Base-by-base conservation (phyloP, 2,888 invertebrate species). In the Mimas tiliae region DNA sequence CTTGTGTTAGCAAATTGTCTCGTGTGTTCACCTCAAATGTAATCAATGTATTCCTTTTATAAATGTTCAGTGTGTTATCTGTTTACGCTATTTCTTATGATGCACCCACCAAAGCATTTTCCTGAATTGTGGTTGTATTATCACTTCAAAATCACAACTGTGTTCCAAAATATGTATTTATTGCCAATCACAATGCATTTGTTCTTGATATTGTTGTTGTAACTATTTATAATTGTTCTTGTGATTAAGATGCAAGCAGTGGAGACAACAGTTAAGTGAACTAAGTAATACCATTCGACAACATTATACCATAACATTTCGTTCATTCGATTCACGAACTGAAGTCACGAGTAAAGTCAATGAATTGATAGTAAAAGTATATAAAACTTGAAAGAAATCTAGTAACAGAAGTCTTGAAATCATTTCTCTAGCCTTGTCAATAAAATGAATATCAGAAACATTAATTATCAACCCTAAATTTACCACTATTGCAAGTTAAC, bases 11-110 rank as follows among this genome's bases (percentile, higher is more conserved):
- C 58, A 58, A 58, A 58, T 42, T 58, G 58, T 58, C 58, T 42
- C 58, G 42, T 58, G 38, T 58, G 12, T 58, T 58, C 58, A 58
- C 58, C 58, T 51, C 64, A n/a, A 64, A 64, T 16, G 7, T 34
- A 33, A 34, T 58, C 7, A 58, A 12, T 58, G 58, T 58, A 16
- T 58, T 12, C 42, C 58, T 19, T 55, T 55, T 58, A 16, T 12
- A 11, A 9, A 58, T 38, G 38, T 38, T 19, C 38, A 58, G 38
- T 58, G 42, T 38, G 12, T 34, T n/a, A 19, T 47, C 16, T 65
- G 55, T 48, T 19, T 48, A 45, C 11, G 45, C 33, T 16, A 27
- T 33, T 55, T 55, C 45, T 34, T 53, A n/a, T 65, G 27, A 16
- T 47, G 55, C 9, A 65, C 55, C 55, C 55, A 33, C 33, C 16